Evolutionary conservation across 2,113 vertebrate genomes (phyloP), one percentile per base, ranked within the genome.

Genomic region (Apeltes quadracus): DNA sequence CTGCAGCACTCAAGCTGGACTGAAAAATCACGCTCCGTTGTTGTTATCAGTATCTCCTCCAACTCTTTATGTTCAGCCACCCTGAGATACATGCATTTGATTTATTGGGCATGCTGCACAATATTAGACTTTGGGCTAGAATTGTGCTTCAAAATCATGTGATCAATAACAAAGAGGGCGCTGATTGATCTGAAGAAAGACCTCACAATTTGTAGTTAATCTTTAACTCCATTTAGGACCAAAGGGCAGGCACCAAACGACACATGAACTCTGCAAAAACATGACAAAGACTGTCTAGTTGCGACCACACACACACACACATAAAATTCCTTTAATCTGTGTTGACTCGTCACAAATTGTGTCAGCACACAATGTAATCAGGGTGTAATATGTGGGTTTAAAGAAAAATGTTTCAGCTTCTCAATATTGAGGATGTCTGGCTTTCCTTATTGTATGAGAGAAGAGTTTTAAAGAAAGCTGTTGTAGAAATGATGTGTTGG

Each of bases 201-300:
- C 4, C 57, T 61, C 41, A 46, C 7, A 14, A 55, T 1, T 54
- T 53, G 46, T 41, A 68, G 78, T 84, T 84, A 87, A 92, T 87
- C 79, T 85, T 79, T 72, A 89, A 89, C 81, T 67, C 13, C 50
- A 74, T 72, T 72, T 61, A 85, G 27, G 10, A 72, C 53, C 34
- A 48, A 69, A 57, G 23, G 53, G 57, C 57, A 63, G 66, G 71
- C 27, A 56, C 53, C 57, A 5, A 61, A 64, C 64, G 34, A 56
- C 53, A 61, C 9, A 14, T 53, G 27, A 59, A 76, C 64, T 59
- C 63, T 53, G 58, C 27, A 18, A 57, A 63, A 62, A 64, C 57
- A 56, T 4, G 1, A 75, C 29, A 71, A 57, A 50, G 2, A 1
- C 69, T 69, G 32, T 27, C 39, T 32, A 58, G 34, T 63, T 46